Evolutionary conservation across 2,888 invertebrate species (phyloP).

Genomic region (Pterostichus niger): DNA sequence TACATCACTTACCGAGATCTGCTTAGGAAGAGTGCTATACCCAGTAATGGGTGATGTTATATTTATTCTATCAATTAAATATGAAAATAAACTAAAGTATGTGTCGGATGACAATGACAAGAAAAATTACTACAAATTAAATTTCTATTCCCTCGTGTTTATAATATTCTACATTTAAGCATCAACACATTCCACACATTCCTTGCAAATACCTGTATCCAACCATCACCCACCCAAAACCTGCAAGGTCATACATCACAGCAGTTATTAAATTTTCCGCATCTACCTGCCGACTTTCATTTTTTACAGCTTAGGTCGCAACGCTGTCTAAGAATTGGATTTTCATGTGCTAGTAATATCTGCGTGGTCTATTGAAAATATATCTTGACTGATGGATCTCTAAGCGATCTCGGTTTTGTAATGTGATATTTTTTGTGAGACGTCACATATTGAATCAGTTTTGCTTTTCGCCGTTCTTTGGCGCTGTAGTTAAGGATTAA

Average conservation of each 20-base stretch:
- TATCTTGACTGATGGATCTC: neutral
- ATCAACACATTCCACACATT: too few relatives aligned
- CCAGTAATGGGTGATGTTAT: too few relatives aligned
- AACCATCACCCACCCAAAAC: too few relatives aligned
- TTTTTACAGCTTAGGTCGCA: neutral
- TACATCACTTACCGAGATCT: too few relatives aligned
- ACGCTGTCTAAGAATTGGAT: neutral
- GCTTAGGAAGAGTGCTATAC: too few relatives aligned
- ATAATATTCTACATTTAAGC: too few relatives aligned
- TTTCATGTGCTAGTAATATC: neutral
- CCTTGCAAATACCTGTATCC: too few relatives aligned
- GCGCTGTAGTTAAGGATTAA: neutral
- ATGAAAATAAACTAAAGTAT: too few relatives aligned
- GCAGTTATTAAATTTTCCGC: conserved; percentile 11
- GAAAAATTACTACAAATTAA: too few relatives aligned
- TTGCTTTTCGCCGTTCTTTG: neutral
- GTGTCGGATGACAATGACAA: too few relatives aligned
- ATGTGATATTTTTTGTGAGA: neutral
- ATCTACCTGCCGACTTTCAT: conserved; percentile 5
- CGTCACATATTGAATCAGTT: neutral
- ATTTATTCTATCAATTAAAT: too few relatives aligned
- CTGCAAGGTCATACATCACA: neutral
- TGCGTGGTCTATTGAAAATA: neutral
- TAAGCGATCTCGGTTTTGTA: neutral
- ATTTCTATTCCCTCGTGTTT: too few relatives aligned